Conservation (phyloP, 2,888 invertebrate genomes). For the Andrena minutula region DNA sequence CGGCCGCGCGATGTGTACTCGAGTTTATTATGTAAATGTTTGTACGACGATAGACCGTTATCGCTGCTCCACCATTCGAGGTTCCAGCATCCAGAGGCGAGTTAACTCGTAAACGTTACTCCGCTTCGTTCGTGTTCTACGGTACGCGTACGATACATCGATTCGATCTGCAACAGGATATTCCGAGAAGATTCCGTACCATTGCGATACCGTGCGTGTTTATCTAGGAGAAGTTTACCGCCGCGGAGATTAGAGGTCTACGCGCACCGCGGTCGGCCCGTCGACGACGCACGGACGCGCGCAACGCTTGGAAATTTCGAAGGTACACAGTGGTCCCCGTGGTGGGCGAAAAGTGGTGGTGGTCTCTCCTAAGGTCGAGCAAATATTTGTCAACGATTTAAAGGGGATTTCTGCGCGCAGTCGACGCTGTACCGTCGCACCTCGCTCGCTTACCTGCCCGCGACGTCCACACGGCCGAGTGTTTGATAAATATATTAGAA, state of each 20-base stretch:
- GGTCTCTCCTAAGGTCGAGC: slow-evolving; percentile 58
- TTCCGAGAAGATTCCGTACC: neutral
- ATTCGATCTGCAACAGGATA: neutral
- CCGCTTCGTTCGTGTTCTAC: slow-evolving; percentile 7
- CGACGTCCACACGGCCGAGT: slow-evolving; percentile 60
- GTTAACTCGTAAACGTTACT: slow-evolving; percentile 33
- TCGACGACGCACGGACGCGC: neutral
- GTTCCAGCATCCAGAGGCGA: slow-evolving; percentile 69
- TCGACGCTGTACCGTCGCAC: slow-evolving; percentile 68
- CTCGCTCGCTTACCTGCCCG: slow-evolving; percentile 66
- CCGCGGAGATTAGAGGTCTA: neutral
- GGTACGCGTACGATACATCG: neutral
- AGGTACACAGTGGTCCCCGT: neutral
- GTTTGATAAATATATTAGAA: slow-evolving; percentile 82
- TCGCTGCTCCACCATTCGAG: slow-evolving; percentile 66
- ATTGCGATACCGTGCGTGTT: neutral
- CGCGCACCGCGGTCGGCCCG: too few relatives aligned
- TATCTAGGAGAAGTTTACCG: neutral
- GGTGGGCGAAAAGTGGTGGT: slow-evolving; percentile 21
- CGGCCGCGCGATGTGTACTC: slow-evolving; percentile 71
- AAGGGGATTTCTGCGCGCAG: slow-evolving; percentile 76
- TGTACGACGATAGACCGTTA: slow-evolving; percentile 77
- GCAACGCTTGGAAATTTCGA: neutral
- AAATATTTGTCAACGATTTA: slow-evolving; percentile 82
- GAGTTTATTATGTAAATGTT: slow-evolving; percentile 82